These are phyloP conservation scores for Stictonetta naevosa DNA, from an alignment of 2,113 vertebrate genomes.

Conservation along the genomic window DNA sequence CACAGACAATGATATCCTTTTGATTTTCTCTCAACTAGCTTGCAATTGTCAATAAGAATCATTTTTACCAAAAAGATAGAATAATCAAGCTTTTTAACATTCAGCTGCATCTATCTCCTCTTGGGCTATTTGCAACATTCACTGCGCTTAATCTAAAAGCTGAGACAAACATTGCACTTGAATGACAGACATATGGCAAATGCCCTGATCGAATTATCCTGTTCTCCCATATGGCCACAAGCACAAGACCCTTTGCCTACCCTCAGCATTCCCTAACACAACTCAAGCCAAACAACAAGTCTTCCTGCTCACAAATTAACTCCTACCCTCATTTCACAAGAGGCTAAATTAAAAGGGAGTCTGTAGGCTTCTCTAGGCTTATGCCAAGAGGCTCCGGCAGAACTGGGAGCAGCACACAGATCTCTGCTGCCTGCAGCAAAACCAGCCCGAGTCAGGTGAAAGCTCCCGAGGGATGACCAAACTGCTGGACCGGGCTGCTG, in stretches of 20 bases:
- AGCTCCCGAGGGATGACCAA: not conserved
- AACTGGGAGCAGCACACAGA: not conserved
- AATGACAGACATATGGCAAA: conserved; percentile 10
- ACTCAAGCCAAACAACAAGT: not conserved
- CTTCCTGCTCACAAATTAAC: not conserved
- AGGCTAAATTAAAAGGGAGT: not conserved
- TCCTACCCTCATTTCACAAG: not conserved
- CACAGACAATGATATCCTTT: not conserved
- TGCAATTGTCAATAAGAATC: not conserved
- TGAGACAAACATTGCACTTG: not conserved
- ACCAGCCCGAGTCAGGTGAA: not conserved
- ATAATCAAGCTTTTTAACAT: not conserved
- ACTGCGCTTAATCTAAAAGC: not conserved
- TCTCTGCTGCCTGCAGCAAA: not conserved
- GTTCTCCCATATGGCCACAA: not conserved
- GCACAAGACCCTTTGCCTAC: not conserved
- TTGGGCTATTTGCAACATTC: not conserved
- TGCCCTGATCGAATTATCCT: not conserved
- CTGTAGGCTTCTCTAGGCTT: not conserved
- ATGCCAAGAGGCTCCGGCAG: rapidly evolving
- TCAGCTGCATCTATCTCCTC: not conserved
- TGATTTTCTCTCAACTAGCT: not conserved
- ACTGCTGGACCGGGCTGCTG: not conserved
- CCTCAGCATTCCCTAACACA: not conserved
- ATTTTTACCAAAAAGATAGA: not conserved